These are phyloP conservation scores for Dicycla oo DNA, from an alignment of 2,888 invertebrate genomes.

Conservation along the genomic window DNA sequence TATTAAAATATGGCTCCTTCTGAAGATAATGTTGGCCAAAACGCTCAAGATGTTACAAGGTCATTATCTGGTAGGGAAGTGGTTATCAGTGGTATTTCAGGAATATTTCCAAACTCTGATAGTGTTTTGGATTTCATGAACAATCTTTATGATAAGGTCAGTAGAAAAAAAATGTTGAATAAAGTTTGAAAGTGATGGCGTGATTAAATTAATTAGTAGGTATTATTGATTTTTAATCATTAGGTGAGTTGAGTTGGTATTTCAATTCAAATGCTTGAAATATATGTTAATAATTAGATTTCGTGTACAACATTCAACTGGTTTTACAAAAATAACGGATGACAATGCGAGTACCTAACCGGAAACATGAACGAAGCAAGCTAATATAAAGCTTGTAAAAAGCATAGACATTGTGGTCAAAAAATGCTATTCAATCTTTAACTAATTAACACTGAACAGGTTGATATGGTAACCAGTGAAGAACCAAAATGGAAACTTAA, in stretches of 20 bases:
- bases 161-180: not conserved
- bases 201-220: not conserved
- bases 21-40: not conserved
- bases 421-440: not conserved
- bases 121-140: conserved; percentile 91
- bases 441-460: conserved; percentile 71
- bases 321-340: not conserved
- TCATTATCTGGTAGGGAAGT: conserved; percentile 85
- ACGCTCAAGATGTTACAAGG: conserved; percentile 8
- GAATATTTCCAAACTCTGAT: conserved; percentile 92
- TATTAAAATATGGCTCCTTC: conserved; percentile 24
- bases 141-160: conserved; percentile 91
- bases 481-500: conserved; percentile 92
- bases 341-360: no score
- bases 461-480: conserved; percentile 94
- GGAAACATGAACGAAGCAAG: no score
- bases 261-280: not conserved
- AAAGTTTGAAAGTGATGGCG: no score
- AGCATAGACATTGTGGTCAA: not conserved
- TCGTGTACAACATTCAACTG: not conserved
- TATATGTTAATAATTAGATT: not conserved
- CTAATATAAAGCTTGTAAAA: no score
- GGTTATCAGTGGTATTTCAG: conserved; percentile 91
- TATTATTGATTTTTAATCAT: not conserved
- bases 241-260: not conserved